Percentiles rank a stretch among this genome's conserved stretches.
phyloP scores from a whole-genome alignment of 2,113 vertebrate species.

The Phylloscopus trochilus region DNA sequence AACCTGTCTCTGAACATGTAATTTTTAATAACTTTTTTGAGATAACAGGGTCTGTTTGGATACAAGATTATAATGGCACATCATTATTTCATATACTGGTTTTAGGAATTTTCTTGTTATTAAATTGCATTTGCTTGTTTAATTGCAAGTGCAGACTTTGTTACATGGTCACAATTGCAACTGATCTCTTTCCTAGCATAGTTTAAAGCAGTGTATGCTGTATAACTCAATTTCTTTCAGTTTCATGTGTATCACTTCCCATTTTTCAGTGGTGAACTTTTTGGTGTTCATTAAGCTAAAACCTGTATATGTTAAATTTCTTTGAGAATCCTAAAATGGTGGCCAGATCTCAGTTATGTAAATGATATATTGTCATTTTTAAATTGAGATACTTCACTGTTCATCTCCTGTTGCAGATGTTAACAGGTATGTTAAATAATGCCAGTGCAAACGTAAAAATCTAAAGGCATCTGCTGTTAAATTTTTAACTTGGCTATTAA shows the following conservation, averaged over 20 bases:
- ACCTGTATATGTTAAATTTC: background rate
- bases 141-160: background rate
- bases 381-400: background rate
- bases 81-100: background rate
- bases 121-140: slow-evolving; percentile 19
- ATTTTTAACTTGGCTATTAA: slow-evolving; percentile 40
- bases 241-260: background rate
- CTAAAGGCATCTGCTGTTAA: slow-evolving; percentile 19
- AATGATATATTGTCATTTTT: slow-evolving; percentile 11
- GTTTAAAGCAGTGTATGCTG: background rate
- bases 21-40: slow-evolving; percentile 37
- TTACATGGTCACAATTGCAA: background rate
- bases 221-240: background rate
- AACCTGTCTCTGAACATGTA: background rate
- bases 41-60: background rate
- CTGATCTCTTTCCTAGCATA: background rate
- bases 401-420: slow-evolving; percentile 8
- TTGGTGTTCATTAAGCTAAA: background rate
- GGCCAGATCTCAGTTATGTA: background rate
- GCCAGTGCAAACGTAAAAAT: background rate
- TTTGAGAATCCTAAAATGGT: background rate
- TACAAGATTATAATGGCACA: background rate
- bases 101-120: background rate
- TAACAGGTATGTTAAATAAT: slow-evolving; percentile 51
- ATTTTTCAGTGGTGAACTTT: background rate